Base-by-base conservation (phyloP, 2,888 invertebrate species). In the Torymus texanus region DNA sequence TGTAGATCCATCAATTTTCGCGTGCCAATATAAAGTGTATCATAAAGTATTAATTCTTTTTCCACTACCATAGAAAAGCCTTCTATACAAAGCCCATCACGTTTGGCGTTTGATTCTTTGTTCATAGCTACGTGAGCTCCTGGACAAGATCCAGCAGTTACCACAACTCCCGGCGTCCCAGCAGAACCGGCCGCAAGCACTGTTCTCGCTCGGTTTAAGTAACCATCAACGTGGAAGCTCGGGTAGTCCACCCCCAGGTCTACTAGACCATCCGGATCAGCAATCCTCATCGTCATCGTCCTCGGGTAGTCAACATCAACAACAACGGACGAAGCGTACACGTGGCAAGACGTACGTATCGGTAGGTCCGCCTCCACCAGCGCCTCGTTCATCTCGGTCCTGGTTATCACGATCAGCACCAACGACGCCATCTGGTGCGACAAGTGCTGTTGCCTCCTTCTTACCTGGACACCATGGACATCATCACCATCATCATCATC, bases 381-480 rank as follows among this genome's bases (percentile, higher is more conserved):
- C 41, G 41, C 41, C 41, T 5, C 41, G 41, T 8, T 24, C 72
- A 55, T 24, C 76, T 24, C 90, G 87, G 82, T 92, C 94, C 62
- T 94, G 94, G 91, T 91, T 95, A 10, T 95, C 96, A 0, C 91
- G 95, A 29, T 96, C 96, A 0, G 96, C 96, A 0, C 96, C 96
- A 0, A 95, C 94, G 2, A 96, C 96, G 0, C 96, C 96, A 0
- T 94, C 94, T 82, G 91, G 94, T 53, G 93, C 93, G 74, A 94
- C 94, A 16, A 65, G 56, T 3, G 24, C 70, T 10, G 67, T 94
- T 95, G 12, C 91, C 94, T 93, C 94, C 16, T 93, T 94, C 63
- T 90, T 93, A n/a, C 92, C 93, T 78, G 90, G 92, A 81, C 90
- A 90, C 80, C 90, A 88, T 59, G 83, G 85, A 8, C 63, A 41